Evolutionary conservation across 2,888 invertebrate genomes (phyloP), one percentile per base, ranked within the genome.

Genomic region (Trachelus iudaicus): DNA sequence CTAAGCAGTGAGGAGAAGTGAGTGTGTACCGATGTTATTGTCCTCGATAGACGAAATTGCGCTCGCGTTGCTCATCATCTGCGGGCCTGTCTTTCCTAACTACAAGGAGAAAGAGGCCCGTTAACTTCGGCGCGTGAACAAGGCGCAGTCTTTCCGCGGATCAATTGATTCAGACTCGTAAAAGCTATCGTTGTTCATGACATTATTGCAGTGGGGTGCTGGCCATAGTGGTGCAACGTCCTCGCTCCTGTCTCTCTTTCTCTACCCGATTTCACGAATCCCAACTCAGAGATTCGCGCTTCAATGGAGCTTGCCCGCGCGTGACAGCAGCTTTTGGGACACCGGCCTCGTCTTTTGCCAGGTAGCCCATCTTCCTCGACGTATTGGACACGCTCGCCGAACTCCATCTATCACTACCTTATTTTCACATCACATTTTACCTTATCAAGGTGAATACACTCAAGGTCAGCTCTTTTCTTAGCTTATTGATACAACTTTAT

Each of bases 301-400:
- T 79, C 85, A 79, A 88, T 88, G 89, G 85, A 85, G 83, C 79
- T 83, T 80, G 78, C 69, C 78, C 78, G 77, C 81, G 86, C 85
- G 85, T 87, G 88, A 88, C 86, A 82, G 69, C 81, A 82, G 81
- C 77, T 82, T 77, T 81, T 75, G 83, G 81, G 81, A 84, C 79
- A 80, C 80, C 84, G 78, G 82, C 80, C 80, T 86, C 75, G 69
- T 79, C 73, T 81, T 78, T 75, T 75, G 81, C 82, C 86, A 85
- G 84, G 83, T 83, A 84, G 81, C 81, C 79, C 79, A 34, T 71
- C 71, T 31, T 71, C 34, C 71, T 31, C 71, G 15, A 33, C 71
- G 71, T 31, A 34, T 23, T 56, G 71, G 71, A 71, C 33, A 33
- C 71, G 34, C 31, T 34, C 71, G 6, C 12, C 31, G 31, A 71